Conservation (phyloP, 2,888 invertebrate genomes). For the Cacoxenus indagator region DNA sequence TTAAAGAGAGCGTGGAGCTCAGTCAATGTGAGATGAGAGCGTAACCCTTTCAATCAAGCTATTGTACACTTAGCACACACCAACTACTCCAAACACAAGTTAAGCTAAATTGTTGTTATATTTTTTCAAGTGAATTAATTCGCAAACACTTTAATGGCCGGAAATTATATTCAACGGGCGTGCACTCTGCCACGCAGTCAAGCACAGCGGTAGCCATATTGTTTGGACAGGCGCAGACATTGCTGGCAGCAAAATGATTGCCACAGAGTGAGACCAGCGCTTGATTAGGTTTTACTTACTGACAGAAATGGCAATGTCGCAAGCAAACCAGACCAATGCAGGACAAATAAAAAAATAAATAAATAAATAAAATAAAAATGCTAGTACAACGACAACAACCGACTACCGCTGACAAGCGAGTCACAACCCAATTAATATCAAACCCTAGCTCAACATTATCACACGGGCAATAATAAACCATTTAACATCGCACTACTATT, state of each 20-base stretch:
- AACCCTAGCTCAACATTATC: background rate
- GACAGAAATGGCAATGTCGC: background rate
- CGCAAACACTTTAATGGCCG: slow-evolving; percentile 43
- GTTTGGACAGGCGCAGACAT: slow-evolving; percentile 28
- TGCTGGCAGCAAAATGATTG: background rate
- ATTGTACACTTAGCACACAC: background rate
- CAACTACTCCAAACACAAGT: background rate
- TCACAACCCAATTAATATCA: background rate
- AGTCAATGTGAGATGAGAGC: too few species aligned
- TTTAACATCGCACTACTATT: background rate
- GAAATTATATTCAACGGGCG: slow-evolving; percentile 41
- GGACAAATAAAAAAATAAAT: too few species aligned
- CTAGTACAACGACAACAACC: too few species aligned
- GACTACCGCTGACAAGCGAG: background rate
- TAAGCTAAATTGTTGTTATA: background rate
- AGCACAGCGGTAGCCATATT: slow-evolving; percentile 39
- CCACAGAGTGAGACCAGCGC: slow-evolving; percentile 52
- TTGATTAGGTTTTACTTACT: slow-evolving; percentile 61
- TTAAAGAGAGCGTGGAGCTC: background rate
- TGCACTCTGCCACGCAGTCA: background rate
- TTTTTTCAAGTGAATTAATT: slow-evolving; percentile 20
- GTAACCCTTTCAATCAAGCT: background rate
- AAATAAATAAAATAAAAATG: too few species aligned
- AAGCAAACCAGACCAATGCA: background rate
- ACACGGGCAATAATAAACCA: background rate